Base-by-base conservation (phyloP, 2,797 vertebrate species). In the Galago senegalensis region DNA sequence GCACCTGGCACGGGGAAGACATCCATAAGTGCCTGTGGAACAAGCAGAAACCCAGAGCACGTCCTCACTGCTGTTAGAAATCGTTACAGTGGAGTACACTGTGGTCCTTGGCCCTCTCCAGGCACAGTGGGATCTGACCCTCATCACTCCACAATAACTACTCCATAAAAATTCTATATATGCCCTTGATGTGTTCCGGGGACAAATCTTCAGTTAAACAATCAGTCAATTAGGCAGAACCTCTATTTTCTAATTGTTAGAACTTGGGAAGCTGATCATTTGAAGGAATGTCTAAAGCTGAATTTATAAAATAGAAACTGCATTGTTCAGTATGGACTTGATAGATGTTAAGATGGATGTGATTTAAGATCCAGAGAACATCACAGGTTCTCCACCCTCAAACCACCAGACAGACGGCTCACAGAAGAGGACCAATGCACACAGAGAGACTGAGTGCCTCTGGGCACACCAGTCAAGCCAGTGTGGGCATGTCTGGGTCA, bases 31-130 rank as follows among this genome's bases (percentile, higher is more conserved):
- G 3, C 37, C 1, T 4, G 10, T 5, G 7, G 61, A 25, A 29
- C 31, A 23, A 9, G 37, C 2, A 69, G 23, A 29, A 17, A 17
- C 27, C 5, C 23, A 0, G 2, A 4, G 65, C 1, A 2, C 2
- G 1, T 31, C 2, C 3, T 12, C 18, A 17, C 1, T 2, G 3
- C 6, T 8, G 31, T 7, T 1, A 21, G 13, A 2, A 5, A 8
- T 25, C 0, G 1, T 6, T 2, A 16, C 4, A 0, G 8, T 0
- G 40, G 37, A 16, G 6, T 69, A 5, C 18, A 14, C 13, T 4
- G 20, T 0, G 11, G 14, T 1, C 13, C n/a, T 21, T 3, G 0
- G 12, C 16, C 82, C 13, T 89, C 63, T 49, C 21, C 34, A 9
- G 0, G 3, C 10, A 8, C 3, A 21, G 5, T 2, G 29, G 18